These are phyloP conservation scores for Arvicanthis niloticus DNA, from an alignment of 2,113 vertebrate genomes.

Conservation along the genomic window DNA sequence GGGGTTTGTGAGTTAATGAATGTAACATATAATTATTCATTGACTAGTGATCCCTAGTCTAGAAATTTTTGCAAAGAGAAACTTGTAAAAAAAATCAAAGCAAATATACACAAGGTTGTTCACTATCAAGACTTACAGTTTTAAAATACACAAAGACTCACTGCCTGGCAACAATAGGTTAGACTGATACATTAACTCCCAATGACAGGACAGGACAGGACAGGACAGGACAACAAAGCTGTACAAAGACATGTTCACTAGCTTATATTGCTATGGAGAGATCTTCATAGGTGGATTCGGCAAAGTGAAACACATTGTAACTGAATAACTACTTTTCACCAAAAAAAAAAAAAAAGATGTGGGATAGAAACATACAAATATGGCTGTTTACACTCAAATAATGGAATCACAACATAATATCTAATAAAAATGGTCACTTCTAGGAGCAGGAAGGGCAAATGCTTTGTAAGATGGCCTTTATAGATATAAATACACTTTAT, in stretches of 20 bases:
- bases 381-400: slow-evolving; percentile 29
- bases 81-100: background rate
- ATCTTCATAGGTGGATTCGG: background rate
- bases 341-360: slow-evolving; percentile 6
- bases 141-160: slow-evolving; percentile 1
- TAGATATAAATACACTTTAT: background rate
- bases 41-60: background rate
- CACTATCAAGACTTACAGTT: background rate
- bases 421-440: slow-evolving; percentile 16
- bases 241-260: background rate
- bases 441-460: background rate
- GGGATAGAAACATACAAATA: background rate
- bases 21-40: background rate
- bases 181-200: background rate
- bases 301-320: background rate
- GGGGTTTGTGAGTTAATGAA: background rate
- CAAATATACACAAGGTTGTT: background rate
- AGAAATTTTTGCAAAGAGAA: background rate
- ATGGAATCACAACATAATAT: background rate
- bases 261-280: background rate
- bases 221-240: background rate
- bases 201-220: background rate
- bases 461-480: background rate
- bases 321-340: background rate
- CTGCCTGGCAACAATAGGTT: background rate